Base-by-base conservation (phyloP, 2,888 invertebrate species). In the Aleiodes testaceus region DNA sequence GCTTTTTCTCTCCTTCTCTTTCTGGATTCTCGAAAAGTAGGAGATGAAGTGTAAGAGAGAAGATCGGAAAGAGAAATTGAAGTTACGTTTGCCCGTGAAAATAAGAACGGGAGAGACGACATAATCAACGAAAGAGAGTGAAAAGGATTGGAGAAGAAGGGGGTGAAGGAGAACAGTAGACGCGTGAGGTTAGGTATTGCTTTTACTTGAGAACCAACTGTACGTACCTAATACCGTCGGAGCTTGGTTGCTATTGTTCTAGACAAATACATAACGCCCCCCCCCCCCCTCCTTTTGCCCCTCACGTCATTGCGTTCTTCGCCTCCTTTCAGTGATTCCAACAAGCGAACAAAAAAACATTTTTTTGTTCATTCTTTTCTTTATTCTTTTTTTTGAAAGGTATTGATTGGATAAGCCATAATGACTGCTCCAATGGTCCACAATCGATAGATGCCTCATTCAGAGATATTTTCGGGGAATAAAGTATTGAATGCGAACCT, bases 401-500 rank as follows among this genome's bases (percentile, higher is more conserved):
- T 83, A 85, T 85, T 82, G 85, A 85, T 85, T 82, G 81, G 79
- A 82, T 81, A 81, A 80, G 77, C 79, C 75, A 52, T 76, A 80
- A 78, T 80, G 50, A 65, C 65, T 65, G 59, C 59, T 59, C 26
- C 59, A 59, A 59, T 59, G 59, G 26, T 42, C 36, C 16, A 42
- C 42, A 42, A 59, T 59, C 42, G 42, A 42, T 36, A 42, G 42
- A 18, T 14, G 16, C 14, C n/a, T 14, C 36, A 18, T 59, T 59
- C 42, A 59, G 3, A 22, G 30, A 36, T 18, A 59, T 59, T 59
- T 36, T 42, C 7, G 36, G 18, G 7, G 26, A 26, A 26, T 26
- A 14, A 18, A 36, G 30, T 55, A 12, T 14, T 36, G 42, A 59
- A 36, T 59, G 18, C 36, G 3, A 4, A 9, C 26, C 30, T 30